A percentile compares a stretch with the other conserved stretches of the same genome.
Evolutionary conservation across 2,113 vertebrate genomes (phyloP).

Genomic region (Sula dactylatra): DNA sequence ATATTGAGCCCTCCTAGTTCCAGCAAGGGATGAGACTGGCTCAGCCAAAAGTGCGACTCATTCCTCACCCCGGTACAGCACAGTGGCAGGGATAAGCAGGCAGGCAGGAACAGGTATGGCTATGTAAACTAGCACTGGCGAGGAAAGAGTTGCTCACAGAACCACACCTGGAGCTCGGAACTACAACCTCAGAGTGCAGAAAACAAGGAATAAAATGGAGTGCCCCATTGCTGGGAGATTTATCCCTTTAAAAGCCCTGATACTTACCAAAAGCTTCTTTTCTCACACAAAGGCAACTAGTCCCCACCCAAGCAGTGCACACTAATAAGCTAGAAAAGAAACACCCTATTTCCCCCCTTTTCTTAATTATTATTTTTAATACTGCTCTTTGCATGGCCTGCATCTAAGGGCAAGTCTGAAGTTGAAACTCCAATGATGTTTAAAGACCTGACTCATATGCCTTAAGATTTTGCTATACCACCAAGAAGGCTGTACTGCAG

Average conservation of each 20-base stretch:
- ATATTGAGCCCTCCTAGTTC: background rate
- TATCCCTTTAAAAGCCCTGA: background rate
- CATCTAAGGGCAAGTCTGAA: background rate
- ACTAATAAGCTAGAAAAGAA: background rate
- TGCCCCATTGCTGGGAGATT: background rate
- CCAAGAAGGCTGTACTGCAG: background rate
- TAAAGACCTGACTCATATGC: background rate
- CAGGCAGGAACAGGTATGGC: background rate
- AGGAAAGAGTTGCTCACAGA: background rate
- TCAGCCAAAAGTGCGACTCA: background rate
- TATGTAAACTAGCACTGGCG: fast-evolving
- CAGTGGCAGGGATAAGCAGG: background rate
- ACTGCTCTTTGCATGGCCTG: background rate
- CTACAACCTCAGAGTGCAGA: background rate
- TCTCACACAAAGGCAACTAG: background rate
- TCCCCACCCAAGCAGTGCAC: background rate
- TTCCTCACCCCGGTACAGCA: background rate
- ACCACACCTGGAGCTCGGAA: background rate
- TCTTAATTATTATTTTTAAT: background rate
- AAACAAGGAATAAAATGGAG: background rate
- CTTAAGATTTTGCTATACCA: background rate
- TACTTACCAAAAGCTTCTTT: background rate
- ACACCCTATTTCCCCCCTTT: fast-evolving
- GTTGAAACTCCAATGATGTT: background rate
- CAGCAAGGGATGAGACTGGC: background rate